Percentiles rank a stretch among this genome's conserved stretches.
phyloP scores from a whole-genome alignment of 1,140 invertebrate species.

The Pissodes strobi region DNA sequence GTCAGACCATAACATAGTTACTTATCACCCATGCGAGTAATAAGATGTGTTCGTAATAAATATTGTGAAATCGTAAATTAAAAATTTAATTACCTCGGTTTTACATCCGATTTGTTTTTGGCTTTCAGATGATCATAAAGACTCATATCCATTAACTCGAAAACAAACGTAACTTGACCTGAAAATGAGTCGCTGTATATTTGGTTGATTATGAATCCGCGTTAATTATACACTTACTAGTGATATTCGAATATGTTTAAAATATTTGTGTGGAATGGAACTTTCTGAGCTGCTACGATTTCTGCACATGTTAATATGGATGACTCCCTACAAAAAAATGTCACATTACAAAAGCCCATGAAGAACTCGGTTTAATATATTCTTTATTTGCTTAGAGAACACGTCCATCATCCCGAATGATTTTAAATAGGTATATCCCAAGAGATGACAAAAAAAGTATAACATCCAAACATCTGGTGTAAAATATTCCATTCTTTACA shows the following conservation, averaged over 20 bases:
- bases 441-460: too few relatives aligned
- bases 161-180: conserved; percentile 65
- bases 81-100: neutral
- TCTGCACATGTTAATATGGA: conserved; percentile 65
- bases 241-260: conserved; percentile 66
- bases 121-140: conserved; percentile 65
- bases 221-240: conserved; percentile 59
- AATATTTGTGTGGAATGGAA: conserved; percentile 65
- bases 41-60: too few relatives aligned
- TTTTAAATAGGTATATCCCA: too few relatives aligned
- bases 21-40: too few relatives aligned
- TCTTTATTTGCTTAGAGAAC: too few relatives aligned
- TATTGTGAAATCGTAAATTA: too few relatives aligned
- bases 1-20: too few relatives aligned
- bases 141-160: conserved; percentile 74
- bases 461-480: too few relatives aligned
- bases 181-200: conserved; percentile 58
- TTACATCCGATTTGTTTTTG: neutral
- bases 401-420: too few relatives aligned
- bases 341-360: too few relatives aligned
- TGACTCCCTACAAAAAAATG: conserved; percentile 58
- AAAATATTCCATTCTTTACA: too few relatives aligned
- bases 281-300: conserved; percentile 64
- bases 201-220: conserved; percentile 32
- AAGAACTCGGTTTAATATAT: too few relatives aligned